Evolutionary conservation across 2,797 vertebrate genomes (phyloP).

Genomic region (Parotocinclus haroldoi): DNA sequence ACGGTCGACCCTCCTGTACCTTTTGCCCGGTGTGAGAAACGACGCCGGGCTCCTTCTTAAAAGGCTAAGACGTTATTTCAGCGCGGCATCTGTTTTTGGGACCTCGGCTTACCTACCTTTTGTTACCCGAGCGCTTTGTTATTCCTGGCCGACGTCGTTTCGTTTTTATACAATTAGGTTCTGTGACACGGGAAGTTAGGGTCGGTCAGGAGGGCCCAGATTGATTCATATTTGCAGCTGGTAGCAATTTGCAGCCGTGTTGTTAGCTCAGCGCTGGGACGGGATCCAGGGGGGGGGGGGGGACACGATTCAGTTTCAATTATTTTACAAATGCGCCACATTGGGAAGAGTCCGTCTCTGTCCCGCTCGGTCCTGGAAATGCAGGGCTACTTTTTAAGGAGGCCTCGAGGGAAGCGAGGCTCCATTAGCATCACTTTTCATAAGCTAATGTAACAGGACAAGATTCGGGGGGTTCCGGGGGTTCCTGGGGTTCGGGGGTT

Average conservation of each 20-base stretch:
- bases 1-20: constrained; percentile 48
- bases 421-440: constrained; percentile 31
- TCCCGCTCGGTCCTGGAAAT: not conserved
- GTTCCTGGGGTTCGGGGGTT: not conserved
- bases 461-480: too few relatives aligned
- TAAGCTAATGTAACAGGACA: constrained; percentile 30
- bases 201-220: not conserved
- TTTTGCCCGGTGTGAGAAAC: constrained; percentile 61
- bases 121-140: constrained; percentile 37
- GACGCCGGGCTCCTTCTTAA: constrained; percentile 56
- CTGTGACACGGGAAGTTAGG: not conserved
- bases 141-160: not conserved
- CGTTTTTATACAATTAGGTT: not conserved
- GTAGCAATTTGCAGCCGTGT: constrained; percentile 59
- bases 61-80: constrained; percentile 68
- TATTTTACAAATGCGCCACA: too few relatives aligned
- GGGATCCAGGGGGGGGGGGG: constrained; percentile 49
- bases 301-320: too few relatives aligned
- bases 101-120: constrained; percentile 64
- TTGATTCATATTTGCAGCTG: constrained; percentile 58
- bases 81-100: constrained; percentile 61
- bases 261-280: constrained; percentile 58
- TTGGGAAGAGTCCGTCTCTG: too few relatives aligned
- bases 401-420: not conserved
- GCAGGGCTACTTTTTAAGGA: not conserved